Base-by-base conservation (phyloP, 2,113 vertebrate species). In the Aleadryas rufinucha region DNA sequence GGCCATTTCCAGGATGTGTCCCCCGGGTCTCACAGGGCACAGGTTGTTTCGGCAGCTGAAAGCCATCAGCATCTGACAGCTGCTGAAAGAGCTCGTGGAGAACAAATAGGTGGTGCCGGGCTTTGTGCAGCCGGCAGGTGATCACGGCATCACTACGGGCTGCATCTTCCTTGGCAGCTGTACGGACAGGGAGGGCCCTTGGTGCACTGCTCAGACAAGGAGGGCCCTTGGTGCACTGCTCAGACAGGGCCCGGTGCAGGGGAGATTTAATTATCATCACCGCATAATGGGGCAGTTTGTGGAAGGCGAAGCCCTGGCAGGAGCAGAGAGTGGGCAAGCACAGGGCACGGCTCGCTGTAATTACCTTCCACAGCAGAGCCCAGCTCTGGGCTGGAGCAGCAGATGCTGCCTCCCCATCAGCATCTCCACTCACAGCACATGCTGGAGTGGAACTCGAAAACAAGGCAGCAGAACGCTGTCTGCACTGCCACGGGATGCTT, bases 11-110 rank as follows among this genome's bases (percentile, higher is more conserved):
- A 63, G 0, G 44, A 5, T 3, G 5, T 7, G 70, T 45, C 28
- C 78, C 37, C 56, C 3, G 30, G 54, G 88, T 84, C 81, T 90
- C 93, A 84, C 7, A 57, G 91, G 89, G 54, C 82, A 93, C 96
- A 95, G 93, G 92, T 93, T 95, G 93, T 44, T 49, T 10, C 82
- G 63, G 95, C 90, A 88, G 95, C 95, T 94, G 93, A 92, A 90
- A 88, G 84, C 87, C 75, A 80, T 91, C 60, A 94, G 52, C 82
- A 26, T 88, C 79, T 60, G 88, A 86, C 87, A 95, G 93, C 95
- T 94, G 95, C 90, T 81, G 42, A 64, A 93, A 90, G 21, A 54
- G 71, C 90, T 52, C 1, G 21, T 8, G 7, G 24, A 71, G 49
- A 84, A 56, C 82, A 83, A 86, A 91, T 56, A 33, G 71, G 68